Evolutionary conservation across 2,797 vertebrate species (phyloP).

Genomic region (Esox masquinongy): DNA sequence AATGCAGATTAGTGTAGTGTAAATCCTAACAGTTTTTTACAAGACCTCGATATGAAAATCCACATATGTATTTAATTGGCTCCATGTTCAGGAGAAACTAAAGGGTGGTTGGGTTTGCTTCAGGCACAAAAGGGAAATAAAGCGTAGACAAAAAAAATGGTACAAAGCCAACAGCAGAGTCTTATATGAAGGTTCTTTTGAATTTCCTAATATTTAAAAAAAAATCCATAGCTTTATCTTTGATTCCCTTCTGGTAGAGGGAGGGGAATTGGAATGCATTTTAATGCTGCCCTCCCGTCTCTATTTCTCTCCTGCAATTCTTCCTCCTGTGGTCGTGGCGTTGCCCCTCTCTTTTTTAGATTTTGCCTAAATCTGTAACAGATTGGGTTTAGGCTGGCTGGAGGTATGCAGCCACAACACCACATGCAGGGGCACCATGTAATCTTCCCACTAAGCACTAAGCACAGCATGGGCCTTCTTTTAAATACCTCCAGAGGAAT

Average conservation of each 20-base stretch:
- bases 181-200: conserved; percentile 48
- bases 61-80: conserved; percentile 78
- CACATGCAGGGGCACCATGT: conserved; percentile 72
- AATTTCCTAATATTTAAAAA: conserved; percentile 50
- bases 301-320: conserved; percentile 7
- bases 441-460: conserved; percentile 73
- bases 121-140: conserved; percentile 63
- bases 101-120: conserved; percentile 62
- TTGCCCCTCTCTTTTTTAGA: conserved; percentile 55
- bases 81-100: conserved; percentile 63
- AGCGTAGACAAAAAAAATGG: conserved; percentile 38
- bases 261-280: conserved; percentile 63
- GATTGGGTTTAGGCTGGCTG: conserved; percentile 78
- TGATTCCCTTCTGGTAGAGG: conserved; percentile 50
- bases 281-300: conserved; percentile 33
- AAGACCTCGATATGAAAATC: conserved; percentile 68
- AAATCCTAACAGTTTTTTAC: conserved; percentile 67
- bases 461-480: conserved; percentile 67
- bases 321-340: neutral
- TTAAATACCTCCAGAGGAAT: conserved; percentile 73
- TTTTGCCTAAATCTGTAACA: conserved; percentile 75
- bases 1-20: conserved; percentile 67
- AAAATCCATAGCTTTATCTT: conserved; percentile 57
- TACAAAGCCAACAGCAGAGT: conserved; percentile 44
- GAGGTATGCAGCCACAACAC: conserved; percentile 81